A percentile compares a stretch with the other conserved stretches of the same genome.
Conservation (phyloP, 2,888 invertebrate genomes). For the Dexiosoma caninum region DNA sequence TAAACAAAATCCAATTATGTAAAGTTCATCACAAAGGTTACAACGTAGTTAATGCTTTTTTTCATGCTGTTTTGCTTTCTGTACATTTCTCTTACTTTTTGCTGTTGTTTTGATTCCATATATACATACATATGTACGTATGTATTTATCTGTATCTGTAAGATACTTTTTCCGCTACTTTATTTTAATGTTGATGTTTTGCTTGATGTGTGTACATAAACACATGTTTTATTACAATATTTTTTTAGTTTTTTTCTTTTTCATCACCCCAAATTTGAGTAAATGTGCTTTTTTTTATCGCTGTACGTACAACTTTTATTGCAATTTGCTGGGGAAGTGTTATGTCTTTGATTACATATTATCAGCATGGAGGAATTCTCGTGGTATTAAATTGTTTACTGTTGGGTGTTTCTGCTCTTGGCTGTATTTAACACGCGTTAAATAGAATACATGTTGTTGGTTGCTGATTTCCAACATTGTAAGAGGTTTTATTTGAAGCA, state of each 20-base stretch:
- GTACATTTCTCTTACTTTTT: neutral
- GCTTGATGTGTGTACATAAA: slow-evolving; percentile 23
- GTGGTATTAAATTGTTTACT: neutral
- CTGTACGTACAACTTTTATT: neutral
- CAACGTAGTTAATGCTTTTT: slow-evolving; percentile 26
- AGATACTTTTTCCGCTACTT: slow-evolving; percentile 53
- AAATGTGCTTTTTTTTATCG: neutral
- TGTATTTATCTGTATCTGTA: slow-evolving; percentile 9
- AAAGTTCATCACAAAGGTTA: slow-evolving; percentile 60
- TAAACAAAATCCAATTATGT: slow-evolving; percentile 62
- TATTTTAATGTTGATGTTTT: slow-evolving; percentile 30
- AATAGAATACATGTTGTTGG: neutral
- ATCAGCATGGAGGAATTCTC: neutral
- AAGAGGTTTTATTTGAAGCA: neutral
- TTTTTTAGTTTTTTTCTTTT: neutral
- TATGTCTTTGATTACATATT: neutral
- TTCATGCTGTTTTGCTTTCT: neutral
- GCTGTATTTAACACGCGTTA: slow-evolving; percentile 10
- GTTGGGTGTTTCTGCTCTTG: neutral
- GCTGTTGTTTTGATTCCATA: neutral
- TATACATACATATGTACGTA: too few relatives aligned
- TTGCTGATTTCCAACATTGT: neutral
- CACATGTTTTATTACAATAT: slow-evolving; percentile 13
- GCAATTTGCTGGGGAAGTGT: slow-evolving; percentile 16
- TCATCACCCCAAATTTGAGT: slow-evolving; percentile 11